Percentiles rank a stretch among this genome's conserved stretches.
Conservation (phyloP, 2,797 vertebrate genomes). For the Oreochromis mossambicus region DNA sequence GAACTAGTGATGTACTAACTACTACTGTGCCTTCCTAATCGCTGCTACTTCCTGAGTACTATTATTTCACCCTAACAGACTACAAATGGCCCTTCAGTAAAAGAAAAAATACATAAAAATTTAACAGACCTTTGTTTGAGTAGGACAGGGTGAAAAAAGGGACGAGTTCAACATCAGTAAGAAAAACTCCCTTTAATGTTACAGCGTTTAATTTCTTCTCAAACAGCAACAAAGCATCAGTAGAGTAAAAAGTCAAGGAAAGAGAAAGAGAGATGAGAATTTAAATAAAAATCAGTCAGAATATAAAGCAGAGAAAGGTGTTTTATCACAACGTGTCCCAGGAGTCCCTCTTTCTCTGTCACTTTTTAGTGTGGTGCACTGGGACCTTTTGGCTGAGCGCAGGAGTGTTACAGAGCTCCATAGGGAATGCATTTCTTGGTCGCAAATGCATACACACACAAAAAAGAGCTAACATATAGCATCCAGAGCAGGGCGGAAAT, state of each 20-base stretch:
- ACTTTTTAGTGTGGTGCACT: neutral
- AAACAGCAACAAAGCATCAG: slow-evolving; percentile 34
- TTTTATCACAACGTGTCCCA: slow-evolving; percentile 40
- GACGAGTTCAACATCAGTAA: neutral
- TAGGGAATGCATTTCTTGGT: slow-evolving; percentile 9
- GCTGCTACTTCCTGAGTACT: neutral
- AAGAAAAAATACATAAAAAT: neutral
- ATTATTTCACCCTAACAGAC: neutral
- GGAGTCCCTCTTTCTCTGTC: neutral
- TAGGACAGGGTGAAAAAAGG: neutral
- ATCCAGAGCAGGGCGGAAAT: slow-evolving; percentile 10
- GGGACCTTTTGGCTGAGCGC: slow-evolving; percentile 5
- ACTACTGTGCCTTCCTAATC: neutral
- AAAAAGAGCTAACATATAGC: slow-evolving; percentile 22
- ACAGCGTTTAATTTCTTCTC: slow-evolving; percentile 30
- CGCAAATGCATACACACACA: neutral
- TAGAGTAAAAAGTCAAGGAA: neutral
- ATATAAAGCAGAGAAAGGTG: slow-evolving; percentile 24
- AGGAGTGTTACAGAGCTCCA: slow-evolving; percentile 29
- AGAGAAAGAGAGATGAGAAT: neutral
- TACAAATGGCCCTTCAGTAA: neutral
- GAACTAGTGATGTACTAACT: neutral
- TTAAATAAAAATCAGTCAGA: slow-evolving; percentile 23
- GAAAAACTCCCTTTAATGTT: slow-evolving; percentile 35
- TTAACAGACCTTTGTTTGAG: neutral